Percentiles rank a stretch among this genome's conserved stretches.
phyloP scores from a whole-genome alignment of 2,113 vertebrate species.

The Propithecus coquereli region DNA sequence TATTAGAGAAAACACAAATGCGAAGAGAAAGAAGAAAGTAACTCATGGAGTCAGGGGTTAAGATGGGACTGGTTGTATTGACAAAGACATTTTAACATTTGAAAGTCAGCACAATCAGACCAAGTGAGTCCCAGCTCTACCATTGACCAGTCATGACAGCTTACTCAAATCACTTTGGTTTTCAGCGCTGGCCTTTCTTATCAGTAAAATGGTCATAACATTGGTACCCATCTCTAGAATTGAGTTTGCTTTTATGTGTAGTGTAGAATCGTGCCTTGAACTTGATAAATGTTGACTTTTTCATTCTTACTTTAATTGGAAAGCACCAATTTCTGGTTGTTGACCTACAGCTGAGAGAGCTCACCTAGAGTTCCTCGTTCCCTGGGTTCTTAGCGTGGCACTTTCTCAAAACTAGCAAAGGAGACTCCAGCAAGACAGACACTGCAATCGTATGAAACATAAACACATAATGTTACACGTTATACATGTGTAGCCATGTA shows the following conservation, averaged over 20 bases:
- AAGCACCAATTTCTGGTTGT: background rate
- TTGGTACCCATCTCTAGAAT: background rate
- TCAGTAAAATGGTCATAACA: background rate
- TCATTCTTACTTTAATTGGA: background rate
- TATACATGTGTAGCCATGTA: background rate
- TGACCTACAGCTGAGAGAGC: background rate
- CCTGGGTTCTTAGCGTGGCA: background rate
- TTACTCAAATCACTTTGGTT: background rate
- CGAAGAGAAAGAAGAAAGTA: background rate
- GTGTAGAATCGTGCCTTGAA: background rate
- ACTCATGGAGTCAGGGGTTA: background rate
- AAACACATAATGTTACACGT: background rate
- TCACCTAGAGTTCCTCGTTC: too few relatives aligned
- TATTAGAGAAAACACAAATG: background rate
- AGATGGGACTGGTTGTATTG: background rate
- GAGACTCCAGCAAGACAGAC: background rate
- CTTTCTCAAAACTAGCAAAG: background rate
- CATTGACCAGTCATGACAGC: background rate
- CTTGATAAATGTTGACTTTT: background rate
- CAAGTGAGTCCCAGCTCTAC: background rate
- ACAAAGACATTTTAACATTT: background rate
- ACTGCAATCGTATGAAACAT: background rate
- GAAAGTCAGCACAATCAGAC: background rate
- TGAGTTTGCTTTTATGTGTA: background rate
- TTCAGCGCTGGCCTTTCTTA: background rate